Conservation (phyloP, 1,140 invertebrate species). For the Drosophila sturtevanti region DNA sequence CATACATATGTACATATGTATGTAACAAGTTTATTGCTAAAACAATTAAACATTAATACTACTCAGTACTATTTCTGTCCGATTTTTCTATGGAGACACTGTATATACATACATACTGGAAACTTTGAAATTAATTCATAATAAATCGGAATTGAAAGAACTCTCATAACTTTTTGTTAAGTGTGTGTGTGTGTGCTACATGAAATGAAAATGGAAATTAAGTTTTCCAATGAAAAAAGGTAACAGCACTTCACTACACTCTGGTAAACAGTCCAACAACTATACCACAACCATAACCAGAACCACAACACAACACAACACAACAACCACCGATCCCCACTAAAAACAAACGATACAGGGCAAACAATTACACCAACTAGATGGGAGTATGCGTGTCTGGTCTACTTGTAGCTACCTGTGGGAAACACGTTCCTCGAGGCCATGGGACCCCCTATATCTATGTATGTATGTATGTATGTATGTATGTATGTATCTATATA, state of each 20-base stretch:
- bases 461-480: not conserved
- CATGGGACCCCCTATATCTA: not conserved
- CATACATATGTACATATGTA: no score
- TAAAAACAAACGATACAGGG: conserved; percentile 19
- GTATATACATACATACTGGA: not conserved
- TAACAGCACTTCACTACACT: not conserved
- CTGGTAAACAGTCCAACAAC: no score
- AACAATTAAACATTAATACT: no score
- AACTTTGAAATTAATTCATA: conserved; percentile 40
- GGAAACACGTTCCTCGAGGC: conserved; percentile 71
- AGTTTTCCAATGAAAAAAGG: conserved; percentile 54
- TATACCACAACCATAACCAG: conserved; percentile 3
- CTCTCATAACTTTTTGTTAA: no score
- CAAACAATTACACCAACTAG: conserved; percentile 21
- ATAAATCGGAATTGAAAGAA: conserved; percentile 7
- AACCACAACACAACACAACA: conserved; percentile 37
- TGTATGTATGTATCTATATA: no score
- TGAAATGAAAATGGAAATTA: conserved; percentile 17
- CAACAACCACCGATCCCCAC: not conserved
- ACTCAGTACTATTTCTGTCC: no score
- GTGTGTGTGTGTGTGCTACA: not conserved
- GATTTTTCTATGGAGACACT: no score
- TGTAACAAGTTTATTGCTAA: no score
- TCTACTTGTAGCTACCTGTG: conserved; percentile 58
- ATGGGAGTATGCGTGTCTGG: conserved; percentile 16